These are phyloP conservation scores for Leucozona laternaria DNA, from an alignment of 2,888 invertebrate genomes.

Conservation along the genomic window DNA sequence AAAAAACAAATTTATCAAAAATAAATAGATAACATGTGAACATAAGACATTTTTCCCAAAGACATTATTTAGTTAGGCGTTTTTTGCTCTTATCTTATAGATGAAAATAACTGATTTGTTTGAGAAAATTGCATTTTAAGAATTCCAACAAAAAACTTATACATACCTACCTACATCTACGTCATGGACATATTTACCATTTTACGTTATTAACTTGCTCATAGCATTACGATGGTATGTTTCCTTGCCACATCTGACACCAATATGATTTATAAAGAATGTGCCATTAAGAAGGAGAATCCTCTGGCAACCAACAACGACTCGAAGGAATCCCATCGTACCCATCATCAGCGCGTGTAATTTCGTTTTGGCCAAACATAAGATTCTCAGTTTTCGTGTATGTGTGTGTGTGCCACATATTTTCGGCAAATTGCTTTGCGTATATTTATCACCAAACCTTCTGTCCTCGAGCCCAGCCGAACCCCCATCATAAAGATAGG, in stretches of 20 bases:
- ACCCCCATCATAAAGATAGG: conserved; percentile 15
- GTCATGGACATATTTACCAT: conserved; percentile 15
- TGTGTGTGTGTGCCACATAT: background rate
- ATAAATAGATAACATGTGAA: background rate
- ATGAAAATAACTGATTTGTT: conserved; percentile 17
- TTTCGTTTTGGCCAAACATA: conserved; percentile 11
- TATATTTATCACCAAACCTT: conserved; percentile 43
- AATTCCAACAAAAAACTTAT: background rate
- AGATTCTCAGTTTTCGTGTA: background rate
- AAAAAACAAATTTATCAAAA: background rate
- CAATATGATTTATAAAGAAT: conserved; percentile 44
- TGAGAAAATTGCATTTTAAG: conserved; percentile 21
- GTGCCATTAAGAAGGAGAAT: conserved; percentile 42
- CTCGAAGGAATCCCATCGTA: background rate
- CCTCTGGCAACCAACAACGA: background rate
- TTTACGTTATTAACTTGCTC: conserved; percentile 18
- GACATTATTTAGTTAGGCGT: background rate
- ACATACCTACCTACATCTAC: no score
- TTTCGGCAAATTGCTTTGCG: conserved; percentile 34
- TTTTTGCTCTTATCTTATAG: background rate
- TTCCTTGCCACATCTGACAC: conserved; percentile 28
- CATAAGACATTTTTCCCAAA: background rate
- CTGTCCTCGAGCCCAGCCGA: background rate
- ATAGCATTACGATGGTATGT: conserved; percentile 1
- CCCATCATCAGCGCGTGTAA: conserved; percentile 7